Evolutionary conservation across 1,140 invertebrate genomes (phyloP).

Genomic region (Geopemphigus sp.): DNA sequence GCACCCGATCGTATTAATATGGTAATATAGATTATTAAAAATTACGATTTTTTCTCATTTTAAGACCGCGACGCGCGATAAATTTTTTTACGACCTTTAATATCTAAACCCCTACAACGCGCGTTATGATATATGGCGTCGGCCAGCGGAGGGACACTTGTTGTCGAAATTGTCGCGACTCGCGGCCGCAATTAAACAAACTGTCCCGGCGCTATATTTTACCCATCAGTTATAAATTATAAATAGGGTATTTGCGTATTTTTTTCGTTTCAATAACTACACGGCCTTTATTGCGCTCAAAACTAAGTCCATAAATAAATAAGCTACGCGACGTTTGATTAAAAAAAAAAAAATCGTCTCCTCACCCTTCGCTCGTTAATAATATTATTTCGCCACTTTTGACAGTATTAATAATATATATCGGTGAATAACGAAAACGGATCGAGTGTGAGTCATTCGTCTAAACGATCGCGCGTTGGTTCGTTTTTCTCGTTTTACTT

Average conservation of each 20-base stretch:
- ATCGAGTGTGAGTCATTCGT: slow-evolving; percentile 8
- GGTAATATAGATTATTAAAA: no score
- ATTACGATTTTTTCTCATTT: no score
- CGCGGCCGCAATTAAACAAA: slow-evolving; percentile 7
- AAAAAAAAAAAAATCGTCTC: neutral
- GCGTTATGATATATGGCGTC: neutral
- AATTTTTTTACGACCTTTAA: neutral
- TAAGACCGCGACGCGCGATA: no score
- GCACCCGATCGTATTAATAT: no score
- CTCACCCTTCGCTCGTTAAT: neutral
- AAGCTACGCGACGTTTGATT: slow-evolving; percentile 23
- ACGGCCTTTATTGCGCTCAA: neutral
- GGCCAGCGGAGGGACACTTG: neutral
- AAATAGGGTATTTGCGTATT: neutral
- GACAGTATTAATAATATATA: slow-evolving; percentile 12
- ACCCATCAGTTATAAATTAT: slow-evolving; percentile 33
- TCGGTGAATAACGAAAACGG: neutral
- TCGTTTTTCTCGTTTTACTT: neutral
- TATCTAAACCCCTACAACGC: neutral
- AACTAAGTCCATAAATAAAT: slow-evolving; percentile 34
- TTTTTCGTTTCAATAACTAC: slow-evolving; percentile 9
- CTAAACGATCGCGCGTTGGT: neutral
- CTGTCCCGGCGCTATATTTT: neutral
- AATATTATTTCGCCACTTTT: slow-evolving; percentile 27
- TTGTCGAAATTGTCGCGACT: neutral